A percentile compares a stretch with the other conserved stretches of the same genome.
These are phyloP conservation scores for Epizoanthus illoricatus DNA, from an alignment of 92 coral and sea anemone species.

Conservation along the genomic window DNA sequence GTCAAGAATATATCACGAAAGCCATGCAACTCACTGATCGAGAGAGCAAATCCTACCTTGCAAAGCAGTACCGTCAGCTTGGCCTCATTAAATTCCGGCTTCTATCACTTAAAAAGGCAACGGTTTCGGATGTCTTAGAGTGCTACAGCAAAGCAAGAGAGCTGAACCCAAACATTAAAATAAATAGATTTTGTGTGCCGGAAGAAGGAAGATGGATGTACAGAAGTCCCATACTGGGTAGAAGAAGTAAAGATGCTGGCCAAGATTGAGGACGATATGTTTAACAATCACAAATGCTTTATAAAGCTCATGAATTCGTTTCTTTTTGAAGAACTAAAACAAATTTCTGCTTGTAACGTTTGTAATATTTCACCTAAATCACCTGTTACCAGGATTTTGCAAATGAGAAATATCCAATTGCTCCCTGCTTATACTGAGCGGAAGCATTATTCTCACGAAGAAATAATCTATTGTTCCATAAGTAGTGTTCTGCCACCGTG, in stretches of 20 bases:
- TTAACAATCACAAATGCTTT: no score
- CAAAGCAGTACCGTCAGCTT: slow-evolving; percentile 60
- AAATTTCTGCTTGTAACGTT: no score
- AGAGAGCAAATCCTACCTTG: slow-evolving; percentile 47
- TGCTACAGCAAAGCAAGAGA: slow-evolving; percentile 53
- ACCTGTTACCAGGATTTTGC: no score
- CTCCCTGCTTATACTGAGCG: no score
- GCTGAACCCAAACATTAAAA: slow-evolving; percentile 58
- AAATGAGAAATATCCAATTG: no score
- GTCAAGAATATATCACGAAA: slow-evolving; percentile 52
- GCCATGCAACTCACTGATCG: slow-evolving; percentile 56
- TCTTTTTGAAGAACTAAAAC: no score
- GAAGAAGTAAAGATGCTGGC: background rate
- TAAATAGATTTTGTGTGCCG: slow-evolving; percentile 43
- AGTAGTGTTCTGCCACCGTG: no score
- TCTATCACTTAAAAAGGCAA: slow-evolving; percentile 42
- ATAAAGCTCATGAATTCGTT: no score
- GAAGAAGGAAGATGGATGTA: slow-evolving; percentile 23
- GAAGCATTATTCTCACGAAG: no score
- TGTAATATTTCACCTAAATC: no score
- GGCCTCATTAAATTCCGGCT: slow-evolving; percentile 54
- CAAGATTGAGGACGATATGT: no score
- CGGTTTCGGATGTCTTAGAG: slow-evolving; percentile 38
- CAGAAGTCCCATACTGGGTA: background rate
- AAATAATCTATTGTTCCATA: no score